Evolutionary conservation across 2,113 vertebrate genomes (phyloP).

Genomic region (Percina caprodes): DNA sequence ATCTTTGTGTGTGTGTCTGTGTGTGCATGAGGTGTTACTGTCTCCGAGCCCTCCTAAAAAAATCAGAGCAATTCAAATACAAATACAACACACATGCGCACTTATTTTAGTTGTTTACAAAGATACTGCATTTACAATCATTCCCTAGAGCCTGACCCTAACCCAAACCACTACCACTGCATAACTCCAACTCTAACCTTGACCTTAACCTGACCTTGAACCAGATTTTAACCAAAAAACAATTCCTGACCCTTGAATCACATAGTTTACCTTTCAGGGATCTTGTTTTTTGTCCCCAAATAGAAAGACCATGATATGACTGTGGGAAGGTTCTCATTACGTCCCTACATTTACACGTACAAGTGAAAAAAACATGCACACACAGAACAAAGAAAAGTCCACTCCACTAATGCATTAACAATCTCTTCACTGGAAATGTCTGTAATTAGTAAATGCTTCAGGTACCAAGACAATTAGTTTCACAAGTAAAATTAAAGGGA

Average conservation of each 20-base stretch:
- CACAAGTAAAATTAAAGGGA: slow-evolving; percentile 50
- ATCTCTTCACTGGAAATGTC: slow-evolving; percentile 39
- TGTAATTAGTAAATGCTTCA: slow-evolving; percentile 59
- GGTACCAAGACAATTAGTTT: slow-evolving; percentile 39
- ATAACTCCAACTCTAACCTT: neutral
- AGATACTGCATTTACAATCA: neutral
- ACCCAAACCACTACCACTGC: neutral
- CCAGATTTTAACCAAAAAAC: neutral
- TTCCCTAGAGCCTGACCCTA: neutral
- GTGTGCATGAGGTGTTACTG: neutral
- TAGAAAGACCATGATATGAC: neutral
- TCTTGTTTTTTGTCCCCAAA: slow-evolving; percentile 20
- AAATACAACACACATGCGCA: neutral
- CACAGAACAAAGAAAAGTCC: slow-evolving; percentile 20
- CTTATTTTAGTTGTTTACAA: neutral
- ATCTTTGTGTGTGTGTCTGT: slow-evolving; percentile 30
- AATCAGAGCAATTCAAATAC: neutral
- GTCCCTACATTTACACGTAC: neutral
- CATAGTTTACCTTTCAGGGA: neutral
- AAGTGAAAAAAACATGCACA: slow-evolving; percentile 9
- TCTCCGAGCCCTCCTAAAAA: neutral
- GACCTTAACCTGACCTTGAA: slow-evolving; percentile 10
- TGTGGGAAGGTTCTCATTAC: slow-evolving; percentile 2
- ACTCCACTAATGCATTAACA: slow-evolving; percentile 41
- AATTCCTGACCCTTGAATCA: neutral